These are phyloP conservation scores for Tryphoninae sp. DNA, from an alignment of 2,888 invertebrate genomes.

Conservation along the genomic window DNA sequence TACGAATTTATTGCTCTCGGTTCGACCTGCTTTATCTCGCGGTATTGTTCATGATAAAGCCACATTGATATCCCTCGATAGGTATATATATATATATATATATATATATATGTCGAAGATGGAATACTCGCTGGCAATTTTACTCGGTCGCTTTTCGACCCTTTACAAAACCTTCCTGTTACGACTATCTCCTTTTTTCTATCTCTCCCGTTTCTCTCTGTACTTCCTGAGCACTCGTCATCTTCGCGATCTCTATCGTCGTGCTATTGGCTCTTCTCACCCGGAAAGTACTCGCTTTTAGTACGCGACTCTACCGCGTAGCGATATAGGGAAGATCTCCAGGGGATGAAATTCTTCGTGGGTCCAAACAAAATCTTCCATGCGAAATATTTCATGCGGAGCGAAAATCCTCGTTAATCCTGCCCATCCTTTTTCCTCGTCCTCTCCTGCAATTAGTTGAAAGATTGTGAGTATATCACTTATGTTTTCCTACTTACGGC, in stretches of 20 bases:
- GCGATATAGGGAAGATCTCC: not conserved
- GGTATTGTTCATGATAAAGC: slow-evolving; percentile 81
- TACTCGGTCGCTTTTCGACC: slow-evolving; percentile 40
- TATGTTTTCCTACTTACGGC: not conserved
- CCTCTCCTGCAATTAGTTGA: not conserved
- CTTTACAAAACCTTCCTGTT: slow-evolving; percentile 73
- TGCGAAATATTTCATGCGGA: not conserved
- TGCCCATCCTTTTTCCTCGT: not conserved
- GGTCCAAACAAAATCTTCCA: not conserved
- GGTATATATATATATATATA: not conserved
- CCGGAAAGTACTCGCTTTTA: slow-evolving; percentile 46
- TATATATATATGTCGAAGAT: slow-evolving; percentile 66
- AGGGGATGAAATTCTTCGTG: slow-evolving; percentile 1
- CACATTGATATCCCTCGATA: slow-evolving; percentile 74
- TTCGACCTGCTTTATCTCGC: slow-evolving; percentile 79
- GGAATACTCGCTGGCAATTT: slow-evolving; percentile 52
- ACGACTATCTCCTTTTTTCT: slow-evolving; percentile 60
- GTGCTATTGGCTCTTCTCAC: slow-evolving; percentile 31
- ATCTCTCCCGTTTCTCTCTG: slow-evolving; percentile 11
- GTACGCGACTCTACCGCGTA: slow-evolving; percentile 13
- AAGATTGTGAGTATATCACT: not conserved
- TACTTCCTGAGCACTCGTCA: slow-evolving; percentile 14
- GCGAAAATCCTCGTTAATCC: not conserved
- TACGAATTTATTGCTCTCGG: slow-evolving; percentile 80
- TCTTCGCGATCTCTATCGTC: slow-evolving; percentile 36